Evolutionary conservation across 2,113 vertebrate genomes (phyloP), one percentile per base, ranked within the genome.

Genomic region (Upupa epops): DNA sequence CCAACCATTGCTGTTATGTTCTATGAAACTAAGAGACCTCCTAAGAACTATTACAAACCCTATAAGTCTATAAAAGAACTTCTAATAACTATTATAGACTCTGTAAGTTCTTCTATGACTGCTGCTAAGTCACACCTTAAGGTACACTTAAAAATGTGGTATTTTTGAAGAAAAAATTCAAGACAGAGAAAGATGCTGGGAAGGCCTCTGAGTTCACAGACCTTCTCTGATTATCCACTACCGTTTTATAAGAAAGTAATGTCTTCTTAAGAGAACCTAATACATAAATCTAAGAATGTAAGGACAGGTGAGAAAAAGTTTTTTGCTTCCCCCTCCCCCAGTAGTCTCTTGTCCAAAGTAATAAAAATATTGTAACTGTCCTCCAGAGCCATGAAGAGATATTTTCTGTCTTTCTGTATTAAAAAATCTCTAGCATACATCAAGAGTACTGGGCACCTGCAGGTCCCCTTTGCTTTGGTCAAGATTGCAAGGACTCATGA

Each of bases 271-370:
- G 28, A 69, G 24, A 63, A 63, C 17, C 42, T 79, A 69, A 59
- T 64, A 63, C 22, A 24, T 31, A 59, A 83, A 54, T 36, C 28
- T 42, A 72, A 86, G n/a, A 14, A 51, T 17, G 22, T n/a, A 77
- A 73, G 25, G 61, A 9, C 37, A 55, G 17, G 32, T 36, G 40
- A 24, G 21, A 77, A 60, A 90, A 37, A n/a, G 8, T 5, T 72
- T 34, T 59, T 71, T 29, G 26, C 10, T 63, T 48, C 21, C 24
- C 5, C 4, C 1, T 0, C 0, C 26, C 4, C 18, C 8, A 73
- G 54, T 32, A 51, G 20, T 20, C 20, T 89, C 28, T 79, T n/a
- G 86, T 71, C 29, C 37, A 61, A 17, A 69, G 29, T 17, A 82
- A 79, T 68, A 72, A 84, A 84, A 87, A 29, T 24, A 42, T 31